These are phyloP conservation scores for Botia kubotai DNA, from an alignment of 2,797 vertebrate genomes.

Conservation along the genomic window DNA sequence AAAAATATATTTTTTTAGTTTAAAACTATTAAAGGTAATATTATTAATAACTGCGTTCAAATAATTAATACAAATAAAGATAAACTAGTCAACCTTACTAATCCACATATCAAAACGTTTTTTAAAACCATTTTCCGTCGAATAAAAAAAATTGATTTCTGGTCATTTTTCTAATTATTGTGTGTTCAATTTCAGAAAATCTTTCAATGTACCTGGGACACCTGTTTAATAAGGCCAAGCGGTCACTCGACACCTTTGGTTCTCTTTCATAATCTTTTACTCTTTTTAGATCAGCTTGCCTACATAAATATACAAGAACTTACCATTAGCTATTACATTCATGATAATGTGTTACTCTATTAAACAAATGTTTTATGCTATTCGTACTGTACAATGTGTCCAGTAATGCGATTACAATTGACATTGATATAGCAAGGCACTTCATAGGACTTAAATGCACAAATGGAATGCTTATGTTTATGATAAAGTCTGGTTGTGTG, in stretches of 20 bases:
- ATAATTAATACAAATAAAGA: too few relatives aligned
- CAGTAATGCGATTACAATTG: too few relatives aligned
- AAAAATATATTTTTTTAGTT: too few relatives aligned
- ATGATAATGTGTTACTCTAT: background rate
- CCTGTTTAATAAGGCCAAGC: slow-evolving; percentile 89
- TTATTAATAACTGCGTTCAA: too few relatives aligned
- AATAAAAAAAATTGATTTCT: too few relatives aligned
- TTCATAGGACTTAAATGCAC: too few relatives aligned
- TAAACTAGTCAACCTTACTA: background rate
- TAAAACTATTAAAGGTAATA: too few relatives aligned
- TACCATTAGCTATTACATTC: slow-evolving; percentile 39
- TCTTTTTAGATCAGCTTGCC: slow-evolving; percentile 85
- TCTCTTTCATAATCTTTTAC: slow-evolving; percentile 88
- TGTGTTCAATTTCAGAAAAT: background rate
- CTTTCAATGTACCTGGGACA: slow-evolving; percentile 86
- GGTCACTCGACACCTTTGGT: slow-evolving; percentile 83
- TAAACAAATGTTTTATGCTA: background rate
- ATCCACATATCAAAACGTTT: too few relatives aligned
- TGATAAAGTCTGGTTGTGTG: too few relatives aligned
- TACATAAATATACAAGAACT: slow-evolving; percentile 68
- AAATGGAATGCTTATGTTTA: too few relatives aligned
- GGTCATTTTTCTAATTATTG: slow-evolving; percentile 66
- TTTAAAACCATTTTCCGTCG: slow-evolving; percentile 50
- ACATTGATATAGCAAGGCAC: too few relatives aligned
- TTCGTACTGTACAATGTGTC: background rate